Base-by-base conservation (phyloP, 2,888 invertebrate genomes). In the Lampropteryx suffumata region DNA sequence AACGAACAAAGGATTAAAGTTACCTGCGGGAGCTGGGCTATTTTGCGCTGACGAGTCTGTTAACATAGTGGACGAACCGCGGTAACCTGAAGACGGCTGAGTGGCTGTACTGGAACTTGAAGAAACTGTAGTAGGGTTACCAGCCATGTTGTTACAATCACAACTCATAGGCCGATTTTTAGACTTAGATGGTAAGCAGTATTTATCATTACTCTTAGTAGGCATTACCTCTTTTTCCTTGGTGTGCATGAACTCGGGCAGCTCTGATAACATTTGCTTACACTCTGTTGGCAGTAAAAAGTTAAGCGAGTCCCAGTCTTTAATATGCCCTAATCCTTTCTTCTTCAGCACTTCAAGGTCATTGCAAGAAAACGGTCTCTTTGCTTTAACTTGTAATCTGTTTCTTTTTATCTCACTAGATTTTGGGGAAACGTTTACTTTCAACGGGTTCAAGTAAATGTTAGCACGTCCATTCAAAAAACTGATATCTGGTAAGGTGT, bases 251-350 rank as follows among this genome's bases (percentile, higher is more conserved):
- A 96, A 88, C 84, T 96, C 96, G 5, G 96, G 96, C 68, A 96
- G 92, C 77, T 96, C 95, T 10, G 94, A 92, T 40, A 97, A 78
- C 59, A 97, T 92, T 71, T 94, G 94, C 58, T 93, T 93, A 76
- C 95, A 97, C 79, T 98, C 97, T 59, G 92, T 90, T 2, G 98
- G 98, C 57, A 98, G 84, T 39, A 98, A 91, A 62, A 98, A 95
- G 66, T 96, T 96, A 42, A 98, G 87, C 0, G 97, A 98, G 69
- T 97, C 96, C 98, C 98, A 98, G 80, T 98, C 98, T 74, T 94
- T 93, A 6, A 98, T 94, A 74, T 98, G 97, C 32, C 93, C 92
- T 57, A 96, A 94, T 44, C 96, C 96, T 79, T 95, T 94, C 71
- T 94, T 94, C 73, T 94, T 94, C 29, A 97, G 81, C 55, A 94